Evolutionary conservation across 2,888 invertebrate species (phyloP), one percentile per base, ranked within the genome.

Genomic region (Oscheius sp.): DNA sequence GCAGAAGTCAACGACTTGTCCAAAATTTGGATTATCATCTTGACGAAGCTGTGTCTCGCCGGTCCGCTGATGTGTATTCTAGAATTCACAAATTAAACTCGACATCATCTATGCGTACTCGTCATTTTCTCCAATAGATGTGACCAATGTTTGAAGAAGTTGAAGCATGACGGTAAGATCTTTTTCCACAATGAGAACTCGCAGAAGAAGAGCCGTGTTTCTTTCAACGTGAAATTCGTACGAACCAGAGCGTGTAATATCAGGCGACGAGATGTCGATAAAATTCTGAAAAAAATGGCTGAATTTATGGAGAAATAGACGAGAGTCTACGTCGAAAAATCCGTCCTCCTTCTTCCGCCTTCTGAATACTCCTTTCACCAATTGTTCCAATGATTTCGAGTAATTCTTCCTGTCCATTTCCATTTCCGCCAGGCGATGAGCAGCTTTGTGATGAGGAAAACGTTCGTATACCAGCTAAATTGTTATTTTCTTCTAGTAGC

Each of bases 401-500:
- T 16, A 49, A 59, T 70, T 73, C 6, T 68, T 74, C 16, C 74
- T 56, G n/a, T 58, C 74, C 9, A 79, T 3, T 29, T 72, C 64
- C 27, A 77, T 73, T 66, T 83, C 76, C 5, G 83, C 80, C 69
- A 83, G 46, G 23, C 83, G 80, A 69, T 79, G 79, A 56, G 74
- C 73, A 1, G 81, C 76, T 69, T 83, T 83, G 29, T 76, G 69
- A 61, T 83, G 83, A 1, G 83, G 81, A 73, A 83, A 83, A 9
- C 80, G 68, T 1, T 83, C 83, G 12, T 45, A 64, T 18, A 78
- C 64, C 0, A 79, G 58, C 75, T 78, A 43, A 69, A 25, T 16
- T 63, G 27, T 7, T 9, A 35, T 43, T 35, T 35, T 43, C 6
- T 35, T n/a, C n/a, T 43, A 12, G 45, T 43, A 43, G 18, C 3